phyloP scores from a whole-genome alignment of 2,797 vertebrate genomes.

The Pangasius sanitwongsei region DNA sequence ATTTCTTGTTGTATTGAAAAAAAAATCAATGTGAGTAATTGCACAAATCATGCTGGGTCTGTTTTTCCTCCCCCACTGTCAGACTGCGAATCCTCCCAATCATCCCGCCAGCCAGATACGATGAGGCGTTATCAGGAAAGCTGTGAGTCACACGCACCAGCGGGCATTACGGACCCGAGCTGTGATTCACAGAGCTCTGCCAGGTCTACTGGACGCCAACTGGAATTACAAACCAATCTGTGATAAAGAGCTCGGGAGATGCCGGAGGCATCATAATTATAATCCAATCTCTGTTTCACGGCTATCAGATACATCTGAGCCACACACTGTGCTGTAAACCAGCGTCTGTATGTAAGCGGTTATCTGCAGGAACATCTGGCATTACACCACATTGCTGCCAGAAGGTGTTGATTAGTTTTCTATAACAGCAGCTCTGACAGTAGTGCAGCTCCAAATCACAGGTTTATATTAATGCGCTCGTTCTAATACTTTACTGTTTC shows the following conservation, averaged over 20 bases:
- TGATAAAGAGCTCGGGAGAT: constrained; percentile 8
- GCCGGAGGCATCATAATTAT: not conserved
- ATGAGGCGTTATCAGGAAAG: constrained; percentile 5
- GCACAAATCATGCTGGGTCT: constrained; percentile 23
- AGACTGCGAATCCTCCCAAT: constrained; percentile 1
- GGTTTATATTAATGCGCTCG: not conserved
- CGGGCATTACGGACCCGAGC: constrained; percentile 13
- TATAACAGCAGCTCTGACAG: not conserved
- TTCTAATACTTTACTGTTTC: not conserved
- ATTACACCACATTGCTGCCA: not conserved
- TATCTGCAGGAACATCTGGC: not conserved
- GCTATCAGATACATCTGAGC: not conserved
- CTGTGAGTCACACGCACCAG: constrained; percentile 28
- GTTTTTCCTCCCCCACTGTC: constrained; percentile 13
- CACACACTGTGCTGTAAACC: not conserved
- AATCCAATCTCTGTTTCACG: not conserved
- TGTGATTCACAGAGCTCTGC: constrained; percentile 15
- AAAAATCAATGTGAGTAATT: not conserved
- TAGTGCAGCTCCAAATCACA: not conserved
- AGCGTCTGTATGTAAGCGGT: not conserved
- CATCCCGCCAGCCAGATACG: not conserved
- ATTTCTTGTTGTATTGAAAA: not conserved
- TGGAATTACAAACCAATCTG: constrained; percentile 16
- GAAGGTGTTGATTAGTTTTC: not conserved
- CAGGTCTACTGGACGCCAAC: constrained; percentile 8